These are phyloP conservation scores for Chalcosyrphus nemorum DNA, from an alignment of 2,888 invertebrate species.

Conservation along the genomic window DNA sequence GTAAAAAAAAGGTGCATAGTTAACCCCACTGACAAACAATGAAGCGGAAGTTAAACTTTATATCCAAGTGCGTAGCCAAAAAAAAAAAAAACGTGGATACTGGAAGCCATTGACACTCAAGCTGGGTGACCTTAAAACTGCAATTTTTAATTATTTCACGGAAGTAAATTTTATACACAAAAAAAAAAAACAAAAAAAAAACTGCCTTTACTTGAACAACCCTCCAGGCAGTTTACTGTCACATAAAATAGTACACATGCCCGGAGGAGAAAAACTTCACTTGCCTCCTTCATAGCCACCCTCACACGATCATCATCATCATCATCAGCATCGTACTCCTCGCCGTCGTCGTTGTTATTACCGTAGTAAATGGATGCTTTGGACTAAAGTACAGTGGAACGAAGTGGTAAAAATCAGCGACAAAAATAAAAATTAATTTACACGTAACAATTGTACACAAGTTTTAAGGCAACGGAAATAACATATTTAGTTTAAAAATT, in stretches of 20 bases:
- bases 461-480: no score
- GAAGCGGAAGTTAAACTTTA: constrained; percentile 28
- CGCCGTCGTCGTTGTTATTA: neutral
- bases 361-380: constrained; percentile 53
- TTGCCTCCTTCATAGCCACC: neutral
- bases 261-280: neutral
- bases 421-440: no score
- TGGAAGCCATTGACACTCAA: constrained; percentile 23
- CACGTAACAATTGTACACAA: no score
- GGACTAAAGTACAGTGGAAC: no score
- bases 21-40: neutral
- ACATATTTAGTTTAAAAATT: no score
- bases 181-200: constrained; percentile 24
- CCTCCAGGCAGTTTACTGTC: constrained; percentile 32
- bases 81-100: neutral
- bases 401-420: no score
- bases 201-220: neutral
- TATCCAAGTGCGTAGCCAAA: constrained; percentile 36
- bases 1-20: neutral
- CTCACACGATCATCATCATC: constrained; percentile 30
- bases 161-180: neutral
- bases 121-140: constrained; percentile 48
- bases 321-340: neutral
- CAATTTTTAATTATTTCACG: constrained; percentile 47
- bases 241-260: constrained; percentile 17